Evolutionary conservation across 1,140 invertebrate genomes (phyloP), one percentile per base, ranked within the genome.

Genomic region (Hyles vespertilio): DNA sequence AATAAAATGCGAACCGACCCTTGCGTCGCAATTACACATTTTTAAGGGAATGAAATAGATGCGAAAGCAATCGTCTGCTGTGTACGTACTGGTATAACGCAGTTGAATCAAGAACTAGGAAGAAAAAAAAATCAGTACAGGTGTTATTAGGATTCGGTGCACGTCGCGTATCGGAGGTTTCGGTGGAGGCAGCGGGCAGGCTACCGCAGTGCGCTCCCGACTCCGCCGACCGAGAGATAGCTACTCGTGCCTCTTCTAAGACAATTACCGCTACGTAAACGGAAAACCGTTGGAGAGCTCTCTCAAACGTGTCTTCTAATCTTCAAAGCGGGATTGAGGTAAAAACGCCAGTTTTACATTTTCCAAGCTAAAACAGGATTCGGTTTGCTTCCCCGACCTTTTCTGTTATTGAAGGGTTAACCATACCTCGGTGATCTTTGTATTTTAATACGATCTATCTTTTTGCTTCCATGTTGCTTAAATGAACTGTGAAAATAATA

Each of bases 71-170:
- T 40, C 36, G 0, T 40, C 59, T 56, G 57, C 40, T 44, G 48
- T 48, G 48, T 52, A 55, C 56, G 59, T 57, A 53, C 8, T 5
- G 8, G 5, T 40, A 40, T 40, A 40, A 40, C 36, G 36, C 79
- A 82, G 81, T 75, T 69, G 80, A 83, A 87, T 87, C 80, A 79
- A 79, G 73, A 77, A 72, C 74, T 73, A 74, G 74, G 75, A 72
- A 84, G 74, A 78, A 60, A 80, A 77, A 86, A 86, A 86, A 86
- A 88, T 85, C 84, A 83, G 84, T 87, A 81, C 81, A 83, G 72
- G 64, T 61, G 60, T 45, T 79, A 82, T 88, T 79, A 65, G 74
- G 72, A 87, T 83, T 84, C 85, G 67, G 84, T 67, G 69, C 85
- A 85, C 84, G 84, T 84, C 60, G 63, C 69, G 72, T 72, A 79